These are phyloP conservation scores for Montifringilla adamsi DNA, from an alignment of 2,113 vertebrate genomes.

Conservation along the genomic window DNA sequence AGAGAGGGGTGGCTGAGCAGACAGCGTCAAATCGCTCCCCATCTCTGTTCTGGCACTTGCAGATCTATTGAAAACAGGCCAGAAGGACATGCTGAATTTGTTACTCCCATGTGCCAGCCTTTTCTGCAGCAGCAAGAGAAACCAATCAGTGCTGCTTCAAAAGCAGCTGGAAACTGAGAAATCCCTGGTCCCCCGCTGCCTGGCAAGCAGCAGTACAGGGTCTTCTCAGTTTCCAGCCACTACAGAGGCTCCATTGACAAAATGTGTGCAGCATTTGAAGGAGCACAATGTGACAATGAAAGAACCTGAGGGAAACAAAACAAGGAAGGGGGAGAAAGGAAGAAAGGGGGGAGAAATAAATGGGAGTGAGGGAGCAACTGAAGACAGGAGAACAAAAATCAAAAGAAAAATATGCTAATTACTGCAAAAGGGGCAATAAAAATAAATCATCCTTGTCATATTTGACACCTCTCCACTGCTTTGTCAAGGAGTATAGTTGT, in stretches of 20 bases:
- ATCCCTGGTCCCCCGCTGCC: conserved; percentile 51
- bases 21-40: conserved; percentile 39
- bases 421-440: not conserved
- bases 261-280: conserved; percentile 10
- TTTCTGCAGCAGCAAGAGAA: conserved; percentile 50
- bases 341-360: not conserved
- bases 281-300: conserved; percentile 61
- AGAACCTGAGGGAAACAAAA: conserved; percentile 48
- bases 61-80: conserved; percentile 47
- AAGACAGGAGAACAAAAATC: not conserved
- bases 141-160: conserved; percentile 51
- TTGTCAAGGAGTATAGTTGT: not conserved
- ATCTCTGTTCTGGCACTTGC: conserved; percentile 48
- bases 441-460: not conserved
- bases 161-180: conserved; percentile 68
- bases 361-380: not conserved
- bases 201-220: conserved; percentile 44
- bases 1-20: conserved; percentile 2
- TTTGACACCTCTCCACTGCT: not conserved
- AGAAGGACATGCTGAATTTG: conserved; percentile 67
- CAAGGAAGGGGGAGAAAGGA: not conserved
- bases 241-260: conserved; percentile 64
- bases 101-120: conserved; percentile 53
- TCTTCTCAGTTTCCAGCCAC: conserved; percentile 58
- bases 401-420: conserved; percentile 15